Conservation (phyloP, 1,140 invertebrate genomes). For the Akabosia matsudoensis region DNA sequence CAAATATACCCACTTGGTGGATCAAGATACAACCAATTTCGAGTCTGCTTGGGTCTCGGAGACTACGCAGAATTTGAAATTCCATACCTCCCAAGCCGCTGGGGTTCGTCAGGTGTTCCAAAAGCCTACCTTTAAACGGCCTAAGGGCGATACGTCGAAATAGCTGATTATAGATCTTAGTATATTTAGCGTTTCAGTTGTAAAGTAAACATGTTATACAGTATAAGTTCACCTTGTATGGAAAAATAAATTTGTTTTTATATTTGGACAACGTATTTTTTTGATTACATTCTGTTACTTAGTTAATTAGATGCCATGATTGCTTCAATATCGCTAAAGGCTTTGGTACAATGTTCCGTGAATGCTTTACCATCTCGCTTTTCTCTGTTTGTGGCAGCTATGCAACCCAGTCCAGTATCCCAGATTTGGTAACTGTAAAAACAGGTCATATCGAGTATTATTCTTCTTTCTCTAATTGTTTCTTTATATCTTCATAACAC, state of each 20-base stretch:
- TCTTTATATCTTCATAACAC: too few species aligned
- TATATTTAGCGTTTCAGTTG: too few species aligned
- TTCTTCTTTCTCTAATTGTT: not conserved
- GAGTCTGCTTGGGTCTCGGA: slow-evolving; percentile 95
- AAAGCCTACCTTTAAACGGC: slow-evolving; percentile 64
- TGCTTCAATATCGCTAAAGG: slow-evolving; percentile 37
- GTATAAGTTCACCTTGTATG: too few species aligned
- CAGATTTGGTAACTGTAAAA: slow-evolving; percentile 44
- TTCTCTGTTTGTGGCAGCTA: slow-evolving; percentile 40
- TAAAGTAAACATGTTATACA: too few species aligned
- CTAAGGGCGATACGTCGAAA: slow-evolving; percentile 13
- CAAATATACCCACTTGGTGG: slow-evolving; percentile 98
- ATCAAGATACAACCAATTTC: slow-evolving; percentile 98
- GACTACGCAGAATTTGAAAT: slow-evolving; percentile 82
- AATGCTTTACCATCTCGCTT: slow-evolving; percentile 36
- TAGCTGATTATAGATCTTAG: not conserved
- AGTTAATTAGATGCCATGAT: not conserved
- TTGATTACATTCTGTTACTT: not conserved
- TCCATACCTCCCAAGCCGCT: slow-evolving; percentile 83
- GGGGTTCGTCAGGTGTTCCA: slow-evolving; percentile 95
- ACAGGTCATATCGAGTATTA: not conserved
- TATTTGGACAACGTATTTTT: too few species aligned
- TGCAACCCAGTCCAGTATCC: slow-evolving; percentile 42
- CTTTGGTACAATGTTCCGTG: slow-evolving; percentile 30
- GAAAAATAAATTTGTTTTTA: too few species aligned